Conservation (phyloP, 2,113 vertebrate genomes). For the Diadophis punctatus region DNA sequence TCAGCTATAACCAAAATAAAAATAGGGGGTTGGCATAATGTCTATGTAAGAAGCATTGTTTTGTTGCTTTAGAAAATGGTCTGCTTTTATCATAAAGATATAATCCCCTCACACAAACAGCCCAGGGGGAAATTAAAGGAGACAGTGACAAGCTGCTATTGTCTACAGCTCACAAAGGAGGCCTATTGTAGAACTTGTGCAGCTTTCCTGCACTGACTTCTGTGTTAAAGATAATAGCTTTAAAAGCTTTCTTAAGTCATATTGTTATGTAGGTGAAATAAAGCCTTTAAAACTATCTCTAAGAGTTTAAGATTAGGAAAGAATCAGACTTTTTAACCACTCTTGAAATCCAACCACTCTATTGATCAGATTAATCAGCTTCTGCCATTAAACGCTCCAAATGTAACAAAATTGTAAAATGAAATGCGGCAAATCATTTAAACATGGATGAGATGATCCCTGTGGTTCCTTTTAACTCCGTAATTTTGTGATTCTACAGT, state of each 20-base stretch:
- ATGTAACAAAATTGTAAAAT: neutral
- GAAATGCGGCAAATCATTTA: neutral
- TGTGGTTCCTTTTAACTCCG: neutral
- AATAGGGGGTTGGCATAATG: neutral
- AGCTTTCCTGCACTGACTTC: constrained; percentile 50
- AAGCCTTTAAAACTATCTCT: constrained; percentile 62
- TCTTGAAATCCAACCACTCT: constrained; percentile 15
- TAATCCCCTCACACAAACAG: neutral
- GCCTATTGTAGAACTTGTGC: constrained; percentile 34
- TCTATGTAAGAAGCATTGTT: neutral
- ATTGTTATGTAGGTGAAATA: constrained; percentile 62
- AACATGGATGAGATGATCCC: neutral
- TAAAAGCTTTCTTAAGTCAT: constrained; percentile 59
- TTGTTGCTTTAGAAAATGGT: constrained; percentile 31
- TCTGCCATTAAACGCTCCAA: constrained; percentile 38
- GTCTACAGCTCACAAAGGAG: constrained; percentile 52
- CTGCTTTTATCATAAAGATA: constrained; percentile 7
- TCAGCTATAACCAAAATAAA: neutral
- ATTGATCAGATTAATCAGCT: constrained; percentile 47
- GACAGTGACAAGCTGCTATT: constrained; percentile 48
- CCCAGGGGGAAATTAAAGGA: neutral
- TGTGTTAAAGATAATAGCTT: constrained; percentile 55
- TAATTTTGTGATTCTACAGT: neutral
- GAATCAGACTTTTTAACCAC: constrained; percentile 38
- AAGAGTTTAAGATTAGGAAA: constrained; percentile 52